Percentiles rank a stretch among this genome's conserved stretches.
These are phyloP conservation scores for Corapipo altera DNA, from an alignment of 2,113 vertebrate species.

Conservation along the genomic window DNA sequence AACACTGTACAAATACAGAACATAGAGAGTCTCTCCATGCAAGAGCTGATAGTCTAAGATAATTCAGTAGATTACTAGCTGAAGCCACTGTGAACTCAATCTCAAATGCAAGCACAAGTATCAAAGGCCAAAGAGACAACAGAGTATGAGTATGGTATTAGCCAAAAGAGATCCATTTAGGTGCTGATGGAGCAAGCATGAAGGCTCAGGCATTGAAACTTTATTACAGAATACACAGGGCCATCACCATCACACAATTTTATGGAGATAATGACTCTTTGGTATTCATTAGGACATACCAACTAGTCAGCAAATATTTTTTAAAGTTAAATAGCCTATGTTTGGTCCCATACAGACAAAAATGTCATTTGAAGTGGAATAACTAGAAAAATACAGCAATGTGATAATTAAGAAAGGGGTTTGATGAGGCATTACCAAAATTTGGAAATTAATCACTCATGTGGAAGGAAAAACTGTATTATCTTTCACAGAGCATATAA, in stretches of 20 bases:
- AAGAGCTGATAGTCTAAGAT: not conserved
- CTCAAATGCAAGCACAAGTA: not conserved
- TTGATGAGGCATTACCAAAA: not conserved
- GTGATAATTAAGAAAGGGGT: not conserved
- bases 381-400: not conserved
- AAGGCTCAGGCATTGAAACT: not conserved
- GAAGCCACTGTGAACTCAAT: not conserved
- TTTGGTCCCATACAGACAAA: not conserved
- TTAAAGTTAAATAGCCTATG: not conserved
- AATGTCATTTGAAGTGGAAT: not conserved
- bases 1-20: not conserved
- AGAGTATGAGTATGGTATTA: not conserved
- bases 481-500: not conserved
- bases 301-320: not conserved
- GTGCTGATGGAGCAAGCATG: not conserved
- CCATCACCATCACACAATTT: rapidly evolving
- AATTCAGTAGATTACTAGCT: not conserved
- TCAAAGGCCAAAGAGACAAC: not conserved
- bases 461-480: not conserved
- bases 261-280: not conserved
- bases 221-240: not conserved
- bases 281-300: not conserved
- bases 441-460: not conserved
- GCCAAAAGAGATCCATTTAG: not conserved
- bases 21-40: not conserved